These are phyloP conservation scores for Cephus cinctus DNA, from an alignment of 1,140 invertebrate species.

Conservation along the genomic window DNA sequence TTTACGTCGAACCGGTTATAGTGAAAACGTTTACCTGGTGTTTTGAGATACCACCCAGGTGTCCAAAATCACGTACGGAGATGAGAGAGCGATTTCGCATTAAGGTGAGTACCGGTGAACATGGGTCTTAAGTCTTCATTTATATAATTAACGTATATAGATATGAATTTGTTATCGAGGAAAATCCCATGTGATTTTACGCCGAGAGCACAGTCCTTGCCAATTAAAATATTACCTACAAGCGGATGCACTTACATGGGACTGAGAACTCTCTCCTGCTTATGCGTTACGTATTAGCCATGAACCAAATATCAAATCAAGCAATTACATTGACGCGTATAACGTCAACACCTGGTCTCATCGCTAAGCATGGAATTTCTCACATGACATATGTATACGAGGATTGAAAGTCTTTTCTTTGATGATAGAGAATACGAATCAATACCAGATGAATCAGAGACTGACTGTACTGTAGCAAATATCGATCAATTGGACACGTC, in stretches of 20 bases:
- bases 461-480: no score
- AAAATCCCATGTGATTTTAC: neutral
- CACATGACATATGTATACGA: neutral
- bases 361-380: no score
- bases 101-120: constrained; percentile 42
- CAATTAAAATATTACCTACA: neutral
- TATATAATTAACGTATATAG: neutral
- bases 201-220: neutral
- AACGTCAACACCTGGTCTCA: neutral
- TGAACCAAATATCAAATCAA: neutral
- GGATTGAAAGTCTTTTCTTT: neutral
- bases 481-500: no score
- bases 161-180: neutral
- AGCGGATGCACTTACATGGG: neutral
- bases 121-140: neutral
- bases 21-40: constrained; percentile 70
- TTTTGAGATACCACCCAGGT: constrained; percentile 66
- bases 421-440: no score
- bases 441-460: no score
- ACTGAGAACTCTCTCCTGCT: neutral
- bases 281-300: neutral
- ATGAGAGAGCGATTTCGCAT: constrained; percentile 54
- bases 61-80: constrained; percentile 63
- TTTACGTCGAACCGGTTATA: constrained; percentile 62
- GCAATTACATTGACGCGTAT: neutral